These are phyloP conservation scores for Neomicropteryx cornuta DNA, from an alignment of 1,140 invertebrate genomes.

Conservation along the genomic window DNA sequence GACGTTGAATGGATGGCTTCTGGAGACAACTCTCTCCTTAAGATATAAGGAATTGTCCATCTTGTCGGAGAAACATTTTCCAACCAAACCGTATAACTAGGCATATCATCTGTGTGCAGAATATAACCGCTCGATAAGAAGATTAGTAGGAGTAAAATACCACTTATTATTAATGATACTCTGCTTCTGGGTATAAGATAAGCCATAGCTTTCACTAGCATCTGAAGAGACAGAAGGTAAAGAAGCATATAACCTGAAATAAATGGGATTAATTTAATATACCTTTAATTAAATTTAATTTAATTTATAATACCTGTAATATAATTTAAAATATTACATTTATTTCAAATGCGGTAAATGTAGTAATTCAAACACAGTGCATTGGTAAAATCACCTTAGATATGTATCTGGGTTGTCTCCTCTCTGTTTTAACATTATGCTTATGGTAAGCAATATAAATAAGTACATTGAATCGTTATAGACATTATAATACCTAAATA, in stretches of 20 bases:
- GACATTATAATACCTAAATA: constrained; percentile 51
- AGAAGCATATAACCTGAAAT: constrained; percentile 62
- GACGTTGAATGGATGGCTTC: constrained; percentile 47
- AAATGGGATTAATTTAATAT: constrained; percentile 7
- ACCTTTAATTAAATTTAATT: no score
- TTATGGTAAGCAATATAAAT: no score
- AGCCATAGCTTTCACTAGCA: constrained; percentile 56
- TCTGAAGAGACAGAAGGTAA: constrained; percentile 61
- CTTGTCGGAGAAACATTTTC: constrained; percentile 59
- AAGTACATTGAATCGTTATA: no score
- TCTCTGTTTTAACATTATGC: no score
- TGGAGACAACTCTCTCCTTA: constrained; percentile 52
- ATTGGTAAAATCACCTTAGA: no score
- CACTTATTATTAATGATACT: constrained; percentile 44
- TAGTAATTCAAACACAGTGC: no score
- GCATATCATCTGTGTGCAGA: constrained; percentile 60
- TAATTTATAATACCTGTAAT: no score
- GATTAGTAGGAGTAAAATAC: constrained; percentile 50
- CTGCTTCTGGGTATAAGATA: constrained; percentile 50
- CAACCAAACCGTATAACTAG: constrained; percentile 51
- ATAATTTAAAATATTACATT: no score
- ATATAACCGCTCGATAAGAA: constrained; percentile 58
- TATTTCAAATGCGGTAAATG: no score
- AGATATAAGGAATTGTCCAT: constrained; percentile 60
- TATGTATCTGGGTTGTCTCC: no score